Percentiles rank a stretch among this genome's conserved stretches.
Evolutionary conservation across 2,797 vertebrate genomes (phyloP).

Genomic region (Discoglossus pictus): DNA sequence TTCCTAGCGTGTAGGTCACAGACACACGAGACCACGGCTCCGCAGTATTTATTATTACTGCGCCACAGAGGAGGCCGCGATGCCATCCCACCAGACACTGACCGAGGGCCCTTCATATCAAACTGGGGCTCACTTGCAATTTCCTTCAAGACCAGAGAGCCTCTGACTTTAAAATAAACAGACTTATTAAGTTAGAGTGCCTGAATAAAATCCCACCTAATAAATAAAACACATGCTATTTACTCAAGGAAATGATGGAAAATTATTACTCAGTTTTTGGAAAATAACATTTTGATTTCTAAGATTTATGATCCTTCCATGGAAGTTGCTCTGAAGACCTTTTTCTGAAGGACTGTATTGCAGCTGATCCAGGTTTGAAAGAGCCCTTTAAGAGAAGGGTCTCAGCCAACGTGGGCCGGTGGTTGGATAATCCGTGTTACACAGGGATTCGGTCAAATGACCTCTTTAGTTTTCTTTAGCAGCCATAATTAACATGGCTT

Average conservation of each 20-base stretch:
- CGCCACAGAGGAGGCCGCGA: slow-evolving; percentile 54
- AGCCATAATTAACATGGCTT: slow-evolving; percentile 43
- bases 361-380: slow-evolving; percentile 26
- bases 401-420: slow-evolving; percentile 41
- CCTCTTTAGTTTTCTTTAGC: slow-evolving; percentile 36
- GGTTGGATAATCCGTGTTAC: slow-evolving; percentile 40
- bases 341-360: neutral
- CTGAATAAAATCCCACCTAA: slow-evolving; percentile 58
- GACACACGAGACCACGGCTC: slow-evolving; percentile 49
- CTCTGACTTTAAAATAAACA: slow-evolving; percentile 64
- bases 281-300: slow-evolving; percentile 54
- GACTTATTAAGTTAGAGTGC: slow-evolving; percentile 54
- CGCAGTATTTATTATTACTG: slow-evolving; percentile 58
- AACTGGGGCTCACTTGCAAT: slow-evolving; percentile 56
- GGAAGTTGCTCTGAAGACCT: slow-evolving; percentile 16
- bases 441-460: slow-evolving; percentile 46
- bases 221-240: slow-evolving; percentile 61
- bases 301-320: slow-evolving; percentile 48
- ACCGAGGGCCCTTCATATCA: slow-evolving; percentile 53
- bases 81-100: slow-evolving; percentile 35
- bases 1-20: slow-evolving; percentile 55
- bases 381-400: neutral
- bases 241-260: slow-evolving; percentile 58
- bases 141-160: slow-evolving; percentile 55
- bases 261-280: slow-evolving; percentile 50